Conservation (phyloP, 64 coral and sea anemone genomes). For the Orbicella faveolata region DNA sequence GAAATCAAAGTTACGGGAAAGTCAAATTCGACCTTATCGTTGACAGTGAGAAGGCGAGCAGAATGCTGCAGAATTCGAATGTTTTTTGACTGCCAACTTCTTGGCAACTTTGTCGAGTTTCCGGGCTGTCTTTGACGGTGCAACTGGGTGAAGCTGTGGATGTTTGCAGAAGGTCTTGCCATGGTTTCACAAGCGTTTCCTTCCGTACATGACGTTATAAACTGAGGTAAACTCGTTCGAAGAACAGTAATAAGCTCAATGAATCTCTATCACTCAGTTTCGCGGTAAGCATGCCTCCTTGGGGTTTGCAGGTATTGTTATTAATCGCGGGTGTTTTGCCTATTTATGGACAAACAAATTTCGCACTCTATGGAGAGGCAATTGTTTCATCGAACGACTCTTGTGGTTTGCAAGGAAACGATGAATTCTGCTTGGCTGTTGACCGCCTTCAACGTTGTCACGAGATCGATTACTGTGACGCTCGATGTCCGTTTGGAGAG, state of each 20-base stretch:
- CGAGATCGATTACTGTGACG: background rate
- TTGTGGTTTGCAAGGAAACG: conserved; percentile 16
- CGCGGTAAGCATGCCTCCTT: background rate
- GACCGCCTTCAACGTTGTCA: background rate
- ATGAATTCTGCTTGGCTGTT: background rate
- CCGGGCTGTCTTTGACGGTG: background rate
- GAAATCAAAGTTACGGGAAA: background rate
- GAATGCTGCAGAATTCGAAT: background rate
- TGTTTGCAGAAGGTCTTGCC: background rate
- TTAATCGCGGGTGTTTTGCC: conserved; percentile 8
- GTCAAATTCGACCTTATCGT: background rate
- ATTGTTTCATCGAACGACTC: conserved; percentile 16
- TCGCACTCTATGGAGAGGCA: conserved; percentile 12
- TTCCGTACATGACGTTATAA: background rate
- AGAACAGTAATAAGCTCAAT: background rate
- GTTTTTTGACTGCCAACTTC: background rate
- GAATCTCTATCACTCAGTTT: background rate
- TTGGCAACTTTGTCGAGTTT: background rate
- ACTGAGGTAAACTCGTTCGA: background rate
- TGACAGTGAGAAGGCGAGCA: background rate
- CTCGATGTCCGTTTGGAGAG: background rate
- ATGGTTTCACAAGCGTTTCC: background rate
- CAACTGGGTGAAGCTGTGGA: background rate
- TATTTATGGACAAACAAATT: conserved; percentile 2
- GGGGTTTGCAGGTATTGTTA: background rate